Evolutionary conservation across 2,888 invertebrate species (phyloP), one percentile per base, ranked within the genome.

Genomic region (Mechanitis messenoides): DNA sequence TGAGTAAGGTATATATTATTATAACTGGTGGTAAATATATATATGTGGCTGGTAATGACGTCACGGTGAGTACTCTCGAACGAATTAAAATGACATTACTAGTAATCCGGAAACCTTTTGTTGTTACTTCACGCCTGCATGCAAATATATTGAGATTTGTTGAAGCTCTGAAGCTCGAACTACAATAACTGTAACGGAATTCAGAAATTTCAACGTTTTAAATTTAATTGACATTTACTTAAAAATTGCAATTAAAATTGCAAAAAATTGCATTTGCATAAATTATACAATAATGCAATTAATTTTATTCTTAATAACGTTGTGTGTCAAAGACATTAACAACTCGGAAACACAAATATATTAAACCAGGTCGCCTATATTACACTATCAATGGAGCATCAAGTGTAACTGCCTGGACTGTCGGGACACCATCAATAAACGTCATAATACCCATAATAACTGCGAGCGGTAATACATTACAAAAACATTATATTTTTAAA

Each of bases 41-140:
- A 46, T n/a, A 58, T 71, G 28, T 70, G 69, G 72, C 63, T 68
- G 79, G 74, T 87, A 87, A 88, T 87, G 86, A 86, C 85, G 87
- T 87, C 86, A 87, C 81, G 89, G 77, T 85, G 65, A 67, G 76
- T 82, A 81, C 78, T 71, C 75, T 71, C 72, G 70, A 73, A 75
- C 76, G 71, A 85, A 88, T 89, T 89, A 89, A 89, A 89, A 89
- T 85, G 79, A 86, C 88, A 89, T 89, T 88, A 87, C 84, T 81
- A 76, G 74, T 74, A 74, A 73, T 77, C 77, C 72, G 71, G 76
- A 80, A 85, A 84, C 78, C 84, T 83, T 85, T 84, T 75, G 75
- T 70, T 67, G 61, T 80, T 81, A 80, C 78, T 85, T 86, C 81
- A 84, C 85, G 81, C 84, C 79, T 81, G 64, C 64, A 64, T 63